phyloP scores from a whole-genome alignment of 2,113 vertebrate genomes.

The Pandion haliaetus region DNA sequence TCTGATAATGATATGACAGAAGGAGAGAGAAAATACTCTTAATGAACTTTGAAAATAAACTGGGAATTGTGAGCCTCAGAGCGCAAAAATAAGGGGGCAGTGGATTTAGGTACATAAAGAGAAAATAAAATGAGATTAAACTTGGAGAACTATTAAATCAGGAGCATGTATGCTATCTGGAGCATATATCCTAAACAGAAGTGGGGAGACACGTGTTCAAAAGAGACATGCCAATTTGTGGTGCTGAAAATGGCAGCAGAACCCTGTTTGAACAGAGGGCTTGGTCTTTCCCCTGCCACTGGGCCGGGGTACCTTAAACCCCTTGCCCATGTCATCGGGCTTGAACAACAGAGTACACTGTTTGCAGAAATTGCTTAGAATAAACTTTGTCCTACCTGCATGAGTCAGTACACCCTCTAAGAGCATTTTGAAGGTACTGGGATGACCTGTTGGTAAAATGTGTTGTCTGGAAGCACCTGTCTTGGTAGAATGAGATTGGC shows the following conservation, averaged over 20 bases:
- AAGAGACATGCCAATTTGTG: not conserved
- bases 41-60: slow-evolving; percentile 24
- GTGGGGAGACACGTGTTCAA: not conserved
- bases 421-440: not conserved
- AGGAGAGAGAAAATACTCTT: not conserved
- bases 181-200: not conserved
- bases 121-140: not conserved
- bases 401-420: not conserved
- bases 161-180: not conserved
- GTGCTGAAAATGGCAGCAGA: not conserved
- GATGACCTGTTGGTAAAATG: not conserved
- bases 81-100: not conserved
- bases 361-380: not conserved
- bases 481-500: not conserved
- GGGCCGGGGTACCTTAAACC: no score
- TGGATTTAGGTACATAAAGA: not conserved
- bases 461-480: not conserved
- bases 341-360: not conserved
- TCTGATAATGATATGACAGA: not conserved
- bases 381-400: not conserved
- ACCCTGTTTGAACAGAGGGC: not conserved
- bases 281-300: not conserved
- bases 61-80: not conserved
- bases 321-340: not conserved
- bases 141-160: not conserved